Percentiles rank a stretch among this genome's conserved stretches.
Evolutionary conservation across 1,140 invertebrate genomes (phyloP).

Genomic region (Heliconius hewitsoni): DNA sequence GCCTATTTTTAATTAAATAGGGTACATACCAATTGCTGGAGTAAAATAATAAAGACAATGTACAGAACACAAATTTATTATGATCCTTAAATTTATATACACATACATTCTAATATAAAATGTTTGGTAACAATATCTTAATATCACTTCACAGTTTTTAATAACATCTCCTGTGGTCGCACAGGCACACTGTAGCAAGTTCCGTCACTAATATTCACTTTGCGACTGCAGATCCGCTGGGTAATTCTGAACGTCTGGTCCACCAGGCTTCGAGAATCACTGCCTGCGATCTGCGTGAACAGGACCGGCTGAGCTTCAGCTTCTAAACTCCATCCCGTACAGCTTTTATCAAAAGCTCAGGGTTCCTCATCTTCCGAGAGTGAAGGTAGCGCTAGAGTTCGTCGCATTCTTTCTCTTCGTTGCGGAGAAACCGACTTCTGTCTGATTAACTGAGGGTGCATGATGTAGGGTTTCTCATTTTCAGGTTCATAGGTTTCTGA

Average conservation of each 20-base stretch:
- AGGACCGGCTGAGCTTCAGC: conserved; percentile 45
- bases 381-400: conserved; percentile 67
- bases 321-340: conserved; percentile 60
- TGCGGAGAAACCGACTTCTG: conserved; percentile 72
- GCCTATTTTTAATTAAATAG: background rate
- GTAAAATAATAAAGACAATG: conserved; percentile 8
- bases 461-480: conserved; percentile 54
- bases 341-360: conserved; percentile 50
- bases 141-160: conserved; percentile 44
- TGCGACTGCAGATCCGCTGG: conserved; percentile 25
- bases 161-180: conserved; percentile 22
- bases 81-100: conserved; percentile 5
- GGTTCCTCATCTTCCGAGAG: conserved; percentile 76
- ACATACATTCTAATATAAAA: conserved; percentile 13
- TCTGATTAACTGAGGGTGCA: conserved; percentile 59
- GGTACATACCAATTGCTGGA: conserved; percentile 1
- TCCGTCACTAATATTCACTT: conserved; percentile 37
- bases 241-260: background rate
- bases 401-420: conserved; percentile 59
- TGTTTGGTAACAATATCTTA: conserved; percentile 36
- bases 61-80: conserved; percentile 5
- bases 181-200: conserved; percentile 31
- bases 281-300: conserved; percentile 39
- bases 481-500: conserved; percentile 59
- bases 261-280: conserved; percentile 29